Conservation (phyloP, 2,113 vertebrate genomes). For the Nibea coibor region DNA sequence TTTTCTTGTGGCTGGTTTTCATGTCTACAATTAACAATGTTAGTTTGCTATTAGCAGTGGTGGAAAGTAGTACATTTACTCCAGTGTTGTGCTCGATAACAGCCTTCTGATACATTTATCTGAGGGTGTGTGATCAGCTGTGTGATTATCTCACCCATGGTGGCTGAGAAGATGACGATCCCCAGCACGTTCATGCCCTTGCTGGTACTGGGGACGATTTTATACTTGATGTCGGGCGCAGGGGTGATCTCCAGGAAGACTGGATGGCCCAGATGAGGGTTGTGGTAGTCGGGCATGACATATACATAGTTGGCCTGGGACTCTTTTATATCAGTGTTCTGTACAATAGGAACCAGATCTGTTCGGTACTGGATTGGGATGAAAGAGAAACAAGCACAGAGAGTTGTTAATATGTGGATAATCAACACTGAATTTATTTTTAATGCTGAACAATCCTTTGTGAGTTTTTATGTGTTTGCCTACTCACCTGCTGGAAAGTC, state of each 20-base stretch:
- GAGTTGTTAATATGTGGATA: background rate
- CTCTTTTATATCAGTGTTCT: slow-evolving; percentile 57
- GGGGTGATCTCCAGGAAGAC: slow-evolving; percentile 90
- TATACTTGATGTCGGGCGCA: slow-evolving; percentile 86
- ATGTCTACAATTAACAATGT: background rate
- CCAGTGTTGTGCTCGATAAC: too few relatives aligned
- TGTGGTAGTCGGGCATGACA: slow-evolving; percentile 86
- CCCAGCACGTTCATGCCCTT: slow-evolving; percentile 93
- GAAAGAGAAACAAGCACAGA: slow-evolving; percentile 12
- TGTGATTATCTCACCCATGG: slow-evolving; percentile 84
- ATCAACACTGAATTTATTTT: background rate
- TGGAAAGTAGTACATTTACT: background rate
- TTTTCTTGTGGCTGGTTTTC: background rate
- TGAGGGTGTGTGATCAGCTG: too few relatives aligned
- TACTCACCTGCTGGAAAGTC: slow-evolving; percentile 91
- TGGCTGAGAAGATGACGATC: slow-evolving; percentile 93
- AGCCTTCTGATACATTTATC: too few relatives aligned
- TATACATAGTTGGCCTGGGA: slow-evolving; percentile 87
- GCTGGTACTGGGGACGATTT: slow-evolving; percentile 87
- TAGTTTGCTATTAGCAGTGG: background rate
- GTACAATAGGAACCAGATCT: slow-evolving; percentile 84
- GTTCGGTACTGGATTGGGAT: slow-evolving; percentile 86
- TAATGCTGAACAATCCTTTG: background rate
- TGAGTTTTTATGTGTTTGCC: background rate
- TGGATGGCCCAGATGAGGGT: slow-evolving; percentile 82